Evolutionary conservation across 2,113 vertebrate genomes (phyloP).

Genomic region (Cyphomyrus discorhynchus): DNA sequence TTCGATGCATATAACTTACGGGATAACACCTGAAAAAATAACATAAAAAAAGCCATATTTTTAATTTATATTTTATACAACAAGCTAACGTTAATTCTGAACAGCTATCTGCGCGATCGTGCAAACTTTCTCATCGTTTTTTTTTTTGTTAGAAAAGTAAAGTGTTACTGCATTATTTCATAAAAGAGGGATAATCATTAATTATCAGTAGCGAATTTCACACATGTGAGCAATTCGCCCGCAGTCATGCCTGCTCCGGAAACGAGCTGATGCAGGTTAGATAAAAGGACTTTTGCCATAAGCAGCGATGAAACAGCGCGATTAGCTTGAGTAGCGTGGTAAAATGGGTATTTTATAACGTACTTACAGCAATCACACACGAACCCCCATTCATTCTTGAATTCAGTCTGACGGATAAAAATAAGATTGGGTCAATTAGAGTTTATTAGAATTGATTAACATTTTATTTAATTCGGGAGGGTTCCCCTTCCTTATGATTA

Average conservation of each 20-base stretch:
- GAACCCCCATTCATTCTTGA: background rate
- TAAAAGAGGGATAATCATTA: background rate
- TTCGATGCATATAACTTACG: background rate
- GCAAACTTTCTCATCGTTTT: background rate
- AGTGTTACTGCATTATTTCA: background rate
- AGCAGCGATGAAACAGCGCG: slow-evolving; percentile 17
- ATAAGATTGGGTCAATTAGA: background rate
- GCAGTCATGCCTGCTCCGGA: slow-evolving; percentile 12
- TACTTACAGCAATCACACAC: background rate
- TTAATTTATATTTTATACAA: background rate
- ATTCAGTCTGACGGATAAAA: background rate
- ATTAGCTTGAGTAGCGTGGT: background rate
- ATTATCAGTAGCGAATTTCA: background rate
- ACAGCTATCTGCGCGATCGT: background rate
- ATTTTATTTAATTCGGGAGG: background rate
- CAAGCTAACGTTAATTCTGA: background rate
- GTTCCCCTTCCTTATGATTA: background rate
- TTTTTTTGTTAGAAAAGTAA: background rate
- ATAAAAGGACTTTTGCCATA: slow-evolving; percentile 10
- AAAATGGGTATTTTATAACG: background rate
- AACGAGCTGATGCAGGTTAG: background rate
- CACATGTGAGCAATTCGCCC: slow-evolving; percentile 9
- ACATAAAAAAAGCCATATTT: background rate
- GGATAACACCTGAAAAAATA: background rate
- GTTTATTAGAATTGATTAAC: background rate